Percentiles rank a stretch among this genome's conserved stretches.
Evolutionary conservation across 2,797 vertebrate species (phyloP).

Genomic region (Cryptoblepharus egeriae): DNA sequence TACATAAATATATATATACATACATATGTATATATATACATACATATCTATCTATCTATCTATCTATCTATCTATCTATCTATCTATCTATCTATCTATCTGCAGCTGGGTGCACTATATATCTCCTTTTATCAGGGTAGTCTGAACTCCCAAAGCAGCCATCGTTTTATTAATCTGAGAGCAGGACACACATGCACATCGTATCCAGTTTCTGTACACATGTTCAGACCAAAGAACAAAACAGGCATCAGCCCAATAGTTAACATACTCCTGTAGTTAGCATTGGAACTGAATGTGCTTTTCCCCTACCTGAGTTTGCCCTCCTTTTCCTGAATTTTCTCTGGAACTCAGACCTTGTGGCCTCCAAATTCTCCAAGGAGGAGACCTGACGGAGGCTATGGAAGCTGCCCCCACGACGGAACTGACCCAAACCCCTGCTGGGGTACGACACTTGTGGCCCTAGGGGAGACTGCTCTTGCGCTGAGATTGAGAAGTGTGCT

Average conservation of each 20-base stretch:
- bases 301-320: conserved; percentile 72
- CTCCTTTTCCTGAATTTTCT: conserved; percentile 77
- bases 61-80: too few relatives aligned
- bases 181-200: background rate
- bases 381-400: conserved; percentile 87
- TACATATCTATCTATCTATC: too few relatives aligned
- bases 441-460: conserved; percentile 72
- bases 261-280: conserved; percentile 33
- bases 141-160: background rate
- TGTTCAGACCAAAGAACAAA: background rate
- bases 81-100: too few relatives aligned
- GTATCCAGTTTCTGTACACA: conserved; percentile 23
- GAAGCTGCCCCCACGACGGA: conserved; percentile 82
- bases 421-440: conserved; percentile 73
- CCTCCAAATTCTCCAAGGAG: conserved; percentile 86
- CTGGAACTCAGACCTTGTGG: conserved; percentile 80
- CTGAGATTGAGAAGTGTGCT: conserved; percentile 69
- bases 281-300: conserved; percentile 40
- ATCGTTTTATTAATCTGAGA: background rate
- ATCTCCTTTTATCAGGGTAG: too few relatives aligned
- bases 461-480: conserved; percentile 73
- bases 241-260: background rate
- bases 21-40: too few relatives aligned
- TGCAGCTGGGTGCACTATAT: too few relatives aligned
- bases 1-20: too few relatives aligned